Conservation (phyloP, 2,888 invertebrate genomes). For the Drosophila borborema region DNA sequence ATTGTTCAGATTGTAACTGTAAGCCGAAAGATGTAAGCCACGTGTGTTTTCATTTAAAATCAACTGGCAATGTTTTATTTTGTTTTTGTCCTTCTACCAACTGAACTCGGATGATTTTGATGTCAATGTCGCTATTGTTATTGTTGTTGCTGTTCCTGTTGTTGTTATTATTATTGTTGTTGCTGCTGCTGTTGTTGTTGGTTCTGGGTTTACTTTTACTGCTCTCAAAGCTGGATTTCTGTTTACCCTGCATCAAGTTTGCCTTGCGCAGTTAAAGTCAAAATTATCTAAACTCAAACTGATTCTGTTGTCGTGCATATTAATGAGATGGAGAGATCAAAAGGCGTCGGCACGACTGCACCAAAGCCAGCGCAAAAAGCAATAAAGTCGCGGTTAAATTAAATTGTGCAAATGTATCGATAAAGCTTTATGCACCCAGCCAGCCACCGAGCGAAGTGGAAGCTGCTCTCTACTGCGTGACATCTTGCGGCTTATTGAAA, state of each 20-base stretch:
- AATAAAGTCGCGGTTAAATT: slow-evolving; percentile 79
- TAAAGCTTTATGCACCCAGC: slow-evolving; percentile 61
- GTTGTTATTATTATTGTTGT: neutral
- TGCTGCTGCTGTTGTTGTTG: neutral
- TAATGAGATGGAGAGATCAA: slow-evolving; percentile 70
- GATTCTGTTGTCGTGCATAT: slow-evolving; percentile 74
- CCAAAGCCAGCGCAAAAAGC: slow-evolving; percentile 62
- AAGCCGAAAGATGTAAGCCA: slow-evolving; percentile 52
- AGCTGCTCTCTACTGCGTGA: slow-evolving; percentile 1
- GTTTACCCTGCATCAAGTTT: slow-evolving; percentile 33
- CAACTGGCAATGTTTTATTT: slow-evolving; percentile 68
- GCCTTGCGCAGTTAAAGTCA: slow-evolving; percentile 61
- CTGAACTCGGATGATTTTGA: slow-evolving; percentile 5
- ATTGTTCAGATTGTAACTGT: slow-evolving; percentile 38
- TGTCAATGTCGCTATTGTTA: slow-evolving; percentile 4
- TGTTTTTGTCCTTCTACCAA: slow-evolving; percentile 29
- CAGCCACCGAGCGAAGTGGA: slow-evolving; percentile 5
- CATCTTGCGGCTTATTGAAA: slow-evolving; percentile 31
- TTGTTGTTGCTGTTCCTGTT: neutral
- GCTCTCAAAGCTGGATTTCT: slow-evolving; percentile 20
- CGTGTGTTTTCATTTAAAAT: slow-evolving; percentile 75
- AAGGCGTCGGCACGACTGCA: slow-evolving; percentile 57
- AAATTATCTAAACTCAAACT: slow-evolving; percentile 79
- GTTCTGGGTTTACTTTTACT: slow-evolving; percentile 20
- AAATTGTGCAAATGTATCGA: slow-evolving; percentile 78